Evolutionary conservation across 2,888 invertebrate species (phyloP).

Genomic region (Gymnosoma rotundatum): DNA sequence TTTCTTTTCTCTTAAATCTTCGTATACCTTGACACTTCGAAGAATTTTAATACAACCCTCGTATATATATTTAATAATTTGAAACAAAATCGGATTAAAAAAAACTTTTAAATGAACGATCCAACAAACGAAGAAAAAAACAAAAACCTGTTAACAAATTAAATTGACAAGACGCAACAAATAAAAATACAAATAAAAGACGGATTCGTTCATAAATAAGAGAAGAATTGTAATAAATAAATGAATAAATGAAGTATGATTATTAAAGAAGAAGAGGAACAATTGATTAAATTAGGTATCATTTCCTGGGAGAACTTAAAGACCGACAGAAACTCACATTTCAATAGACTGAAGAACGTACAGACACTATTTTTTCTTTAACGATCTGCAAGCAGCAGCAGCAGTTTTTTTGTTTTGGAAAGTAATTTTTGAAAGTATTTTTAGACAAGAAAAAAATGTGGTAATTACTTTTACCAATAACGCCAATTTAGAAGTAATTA

Average conservation of each 20-base stretch:
- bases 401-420: not conserved
- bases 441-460: too few relatives aligned
- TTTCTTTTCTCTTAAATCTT: too few relatives aligned
- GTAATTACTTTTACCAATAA: too few relatives aligned
- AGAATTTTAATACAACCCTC: not conserved
- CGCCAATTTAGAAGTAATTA: too few relatives aligned
- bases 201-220: not conserved
- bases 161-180: constrained; percentile 36
- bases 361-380: not conserved
- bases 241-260: not conserved
- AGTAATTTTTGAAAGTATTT: not conserved
- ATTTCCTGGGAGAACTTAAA: constrained; percentile 79
- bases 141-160: constrained; percentile 53
- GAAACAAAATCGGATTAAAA: not conserved
- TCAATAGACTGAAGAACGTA: not conserved
- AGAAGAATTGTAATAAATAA: constrained; percentile 9
- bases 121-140: constrained; percentile 1
- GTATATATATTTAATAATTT: not conserved
- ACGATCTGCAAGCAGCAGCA: not conserved
- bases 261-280: constrained; percentile 52
- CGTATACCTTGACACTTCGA: too few relatives aligned
- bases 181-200: constrained; percentile 11
- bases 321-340: not conserved
- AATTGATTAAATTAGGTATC: constrained; percentile 81
- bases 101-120: not conserved